Percentiles rank a stretch among this genome's conserved stretches.
phyloP scores from a whole-genome alignment of 1,140 invertebrate species.

The Drosophila equinoxialis region DNA sequence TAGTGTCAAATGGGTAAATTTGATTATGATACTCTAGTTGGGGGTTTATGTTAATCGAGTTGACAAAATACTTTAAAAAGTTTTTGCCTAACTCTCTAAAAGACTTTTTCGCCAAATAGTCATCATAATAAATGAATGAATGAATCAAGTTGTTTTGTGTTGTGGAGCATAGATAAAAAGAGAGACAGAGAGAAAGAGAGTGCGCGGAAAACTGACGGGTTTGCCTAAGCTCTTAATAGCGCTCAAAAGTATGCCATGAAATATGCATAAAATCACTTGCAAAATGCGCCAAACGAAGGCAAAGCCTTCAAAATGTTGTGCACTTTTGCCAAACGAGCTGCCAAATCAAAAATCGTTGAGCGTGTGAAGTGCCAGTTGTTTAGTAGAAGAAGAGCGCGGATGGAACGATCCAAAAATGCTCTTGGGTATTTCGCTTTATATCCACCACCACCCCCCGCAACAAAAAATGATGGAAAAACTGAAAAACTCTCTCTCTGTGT shows the following conservation, averaged over 20 bases:
- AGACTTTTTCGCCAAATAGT: constrained; percentile 38
- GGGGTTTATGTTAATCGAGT: constrained; percentile 74
- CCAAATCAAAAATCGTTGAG: constrained; percentile 70
- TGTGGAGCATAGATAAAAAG: not conserved
- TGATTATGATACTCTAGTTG: constrained; percentile 71
- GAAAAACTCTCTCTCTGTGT: not conserved
- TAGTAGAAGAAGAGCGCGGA: constrained; percentile 1
- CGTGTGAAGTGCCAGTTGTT: constrained; percentile 61
- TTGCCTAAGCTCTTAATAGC: constrained; percentile 33
- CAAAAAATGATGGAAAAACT: not conserved
- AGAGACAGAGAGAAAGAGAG: not conserved
- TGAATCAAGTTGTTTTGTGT: not conserved
- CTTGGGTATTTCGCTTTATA: constrained; percentile 6
- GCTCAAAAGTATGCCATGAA: constrained; percentile 57
- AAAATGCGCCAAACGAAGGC: constrained; percentile 44
- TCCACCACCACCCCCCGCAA: not conserved
- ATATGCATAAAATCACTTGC: constrained; percentile 71
- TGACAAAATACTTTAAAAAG: constrained; percentile 77
- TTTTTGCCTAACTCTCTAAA: constrained; percentile 42
- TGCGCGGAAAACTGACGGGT: not conserved
- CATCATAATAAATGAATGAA: constrained; percentile 42
- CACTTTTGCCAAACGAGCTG: constrained; percentile 68
- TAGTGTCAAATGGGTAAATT: constrained; percentile 78
- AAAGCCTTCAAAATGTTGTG: constrained; percentile 26
- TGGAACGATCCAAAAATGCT: not conserved